Evolutionary conservation across 2,888 invertebrate species (phyloP).

Genomic region (Idaea straminata): DNA sequence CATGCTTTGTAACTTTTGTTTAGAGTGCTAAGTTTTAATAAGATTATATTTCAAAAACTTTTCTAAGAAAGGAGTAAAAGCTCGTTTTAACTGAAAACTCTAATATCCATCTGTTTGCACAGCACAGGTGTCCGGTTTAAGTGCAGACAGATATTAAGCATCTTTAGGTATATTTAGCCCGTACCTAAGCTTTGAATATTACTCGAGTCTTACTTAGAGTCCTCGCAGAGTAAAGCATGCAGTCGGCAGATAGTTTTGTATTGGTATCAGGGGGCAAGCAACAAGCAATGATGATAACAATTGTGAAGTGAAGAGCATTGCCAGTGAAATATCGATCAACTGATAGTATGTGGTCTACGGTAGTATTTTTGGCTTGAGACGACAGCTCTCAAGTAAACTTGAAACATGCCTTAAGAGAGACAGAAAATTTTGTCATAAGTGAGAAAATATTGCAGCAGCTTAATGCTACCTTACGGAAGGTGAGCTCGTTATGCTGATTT

Average conservation of each 20-base stretch:
- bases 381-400: slow-evolving; percentile 61
- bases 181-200: slow-evolving; percentile 31
- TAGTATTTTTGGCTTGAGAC: slow-evolving; percentile 48
- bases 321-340: background rate
- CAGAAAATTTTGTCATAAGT: slow-evolving; percentile 76
- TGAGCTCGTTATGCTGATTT: slow-evolving; percentile 76
- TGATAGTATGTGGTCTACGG: background rate
- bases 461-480: slow-evolving; percentile 74
- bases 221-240: background rate
- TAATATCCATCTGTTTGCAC: slow-evolving; percentile 2
- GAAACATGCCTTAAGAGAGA: slow-evolving; percentile 63
- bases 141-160: slow-evolving; percentile 26
- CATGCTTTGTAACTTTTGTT: background rate
- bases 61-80: background rate
- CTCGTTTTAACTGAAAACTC: background rate
- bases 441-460: slow-evolving; percentile 78
- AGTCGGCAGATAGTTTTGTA: background rate
- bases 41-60: background rate
- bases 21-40: background rate
- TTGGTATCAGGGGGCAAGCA: background rate
- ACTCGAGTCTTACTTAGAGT: slow-evolving; percentile 36
- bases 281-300: background rate
- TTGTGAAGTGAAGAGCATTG: background rate
- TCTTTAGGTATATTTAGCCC: slow-evolving; percentile 21
- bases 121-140: slow-evolving; percentile 22